Evolutionary conservation across 2,888 invertebrate genomes (phyloP), one percentile per base, ranked within the genome.

Genomic region (Incurvaria masculella): DNA sequence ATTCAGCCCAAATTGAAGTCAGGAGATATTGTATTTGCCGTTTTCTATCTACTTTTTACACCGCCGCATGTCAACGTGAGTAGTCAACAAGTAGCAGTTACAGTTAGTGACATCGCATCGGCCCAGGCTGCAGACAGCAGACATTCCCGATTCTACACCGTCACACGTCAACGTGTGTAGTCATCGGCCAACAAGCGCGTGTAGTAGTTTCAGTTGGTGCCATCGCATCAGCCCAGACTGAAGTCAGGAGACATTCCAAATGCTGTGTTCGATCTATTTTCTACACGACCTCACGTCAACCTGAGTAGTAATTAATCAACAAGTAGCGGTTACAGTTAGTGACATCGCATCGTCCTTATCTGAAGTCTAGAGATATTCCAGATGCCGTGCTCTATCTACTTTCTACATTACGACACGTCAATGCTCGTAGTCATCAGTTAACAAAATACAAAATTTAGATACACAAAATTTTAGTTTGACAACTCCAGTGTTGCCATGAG

Each of bases 1-100:
- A 73, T 79, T 38, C 61, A 66, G 46, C 70, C 85, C 4, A 65
- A 79, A 44, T 54, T 73, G 45, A 49, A 55, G n/a, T 61, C 85
- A 0, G 63, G 69, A 40, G 87, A 88, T 59, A 72, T 89, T 5
- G 84, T 86, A 1, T 76, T 83, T 51, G 81, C 85, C 2, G 79
- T 86, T 2, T 51, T 81, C 11, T 86, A 84, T 58, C 80, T 81
- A 1, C 62, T 89, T 14, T 73, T 82, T 4, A 82, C 84, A 1
- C 85, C 86, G 2, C 72, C 83, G 1, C 72, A 81, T 55, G 84
- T 72, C 5, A 72, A 72, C 53, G 72, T 73, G 23, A 65, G 68
- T 50, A 40, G 5, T 23, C 23, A 6, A 23, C 23, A 5, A 6
- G 6, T 23, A 23, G 23, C 23, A 33, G 33, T 4, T 33, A 11